phyloP scores from a whole-genome alignment of 2,797 vertebrate species.

The Poliocrania exsul region DNA sequence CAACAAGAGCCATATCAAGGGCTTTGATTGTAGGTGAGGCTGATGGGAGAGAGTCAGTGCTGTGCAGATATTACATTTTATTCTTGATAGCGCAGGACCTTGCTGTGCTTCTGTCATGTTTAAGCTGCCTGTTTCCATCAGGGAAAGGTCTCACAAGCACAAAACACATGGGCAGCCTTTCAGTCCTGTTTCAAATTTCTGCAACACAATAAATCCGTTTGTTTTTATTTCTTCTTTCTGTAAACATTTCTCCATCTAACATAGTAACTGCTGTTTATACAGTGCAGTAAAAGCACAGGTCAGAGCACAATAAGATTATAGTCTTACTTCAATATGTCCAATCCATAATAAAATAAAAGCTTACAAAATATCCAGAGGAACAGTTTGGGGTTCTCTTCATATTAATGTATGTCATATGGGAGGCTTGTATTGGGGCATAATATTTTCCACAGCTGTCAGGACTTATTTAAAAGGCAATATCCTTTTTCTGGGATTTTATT shows the following conservation, averaged over 20 bases:
- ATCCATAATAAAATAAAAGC: conserved; percentile 76
- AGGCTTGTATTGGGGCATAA: conserved; percentile 72
- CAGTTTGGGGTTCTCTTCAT: conserved; percentile 61
- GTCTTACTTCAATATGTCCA: conserved; percentile 79
- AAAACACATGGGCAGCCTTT: conserved; percentile 67
- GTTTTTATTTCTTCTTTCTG: conserved; percentile 79
- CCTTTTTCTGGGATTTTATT: conserved; percentile 77
- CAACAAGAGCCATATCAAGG: neutral
- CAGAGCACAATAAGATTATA: conserved; percentile 80
- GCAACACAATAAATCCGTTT: conserved; percentile 72
- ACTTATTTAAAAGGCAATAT: conserved; percentile 82
- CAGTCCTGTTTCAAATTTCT: conserved; percentile 72
- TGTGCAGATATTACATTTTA: neutral
- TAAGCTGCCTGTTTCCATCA: conserved; percentile 76
- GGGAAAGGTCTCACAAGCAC: conserved; percentile 40
- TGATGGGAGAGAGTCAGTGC: neutral
- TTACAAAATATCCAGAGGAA: conserved; percentile 73
- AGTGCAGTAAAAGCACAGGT: conserved; percentile 75
- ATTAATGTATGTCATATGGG: conserved; percentile 72
- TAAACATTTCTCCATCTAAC: conserved; percentile 79
- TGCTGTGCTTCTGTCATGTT: conserved; percentile 51
- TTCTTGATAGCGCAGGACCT: conserved; percentile 5
- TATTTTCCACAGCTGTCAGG: conserved; percentile 82
- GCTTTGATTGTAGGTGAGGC: neutral
- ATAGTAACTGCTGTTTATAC: conserved; percentile 77